Evolutionary conservation across 2,113 vertebrate species (phyloP).

Genomic region (Fregata magnificens): DNA sequence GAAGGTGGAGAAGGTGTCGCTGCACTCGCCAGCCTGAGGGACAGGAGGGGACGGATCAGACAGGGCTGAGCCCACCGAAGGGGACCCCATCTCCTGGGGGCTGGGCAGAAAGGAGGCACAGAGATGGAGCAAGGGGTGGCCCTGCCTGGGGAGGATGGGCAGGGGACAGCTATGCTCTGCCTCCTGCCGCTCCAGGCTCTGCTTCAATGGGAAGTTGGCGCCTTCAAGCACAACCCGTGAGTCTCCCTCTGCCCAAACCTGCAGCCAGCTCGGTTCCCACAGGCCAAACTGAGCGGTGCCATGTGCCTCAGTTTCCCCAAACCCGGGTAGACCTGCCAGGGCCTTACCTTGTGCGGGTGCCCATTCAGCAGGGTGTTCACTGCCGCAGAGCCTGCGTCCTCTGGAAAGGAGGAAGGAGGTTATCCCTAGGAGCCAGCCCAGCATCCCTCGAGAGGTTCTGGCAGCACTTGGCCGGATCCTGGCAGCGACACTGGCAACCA

Average conservation of each 20-base stretch:
- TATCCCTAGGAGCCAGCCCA: background rate
- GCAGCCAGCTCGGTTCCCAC: background rate
- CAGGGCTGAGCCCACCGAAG: background rate
- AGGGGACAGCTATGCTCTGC: rapidly evolving
- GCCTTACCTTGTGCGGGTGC: slow-evolving; percentile 67
- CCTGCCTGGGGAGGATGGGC: background rate
- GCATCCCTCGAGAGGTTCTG: rapidly evolving
- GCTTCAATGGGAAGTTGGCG: rapidly evolving
- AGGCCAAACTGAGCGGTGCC: background rate
- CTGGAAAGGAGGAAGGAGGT: slow-evolving; percentile 38
- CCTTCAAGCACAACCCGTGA: background rate
- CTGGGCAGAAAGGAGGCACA: background rate
- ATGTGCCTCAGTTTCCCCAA: background rate
- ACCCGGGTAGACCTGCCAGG: background rate
- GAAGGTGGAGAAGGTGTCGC: slow-evolving; percentile 82
- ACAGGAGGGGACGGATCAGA: background rate
- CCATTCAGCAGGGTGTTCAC: slow-evolving; percentile 73
- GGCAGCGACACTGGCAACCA: background rate
- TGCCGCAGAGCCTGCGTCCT: slow-evolving; percentile 42
- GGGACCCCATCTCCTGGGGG: background rate
- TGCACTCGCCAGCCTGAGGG: slow-evolving; percentile 77
- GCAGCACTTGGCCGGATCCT: background rate
- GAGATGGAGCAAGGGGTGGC: background rate
- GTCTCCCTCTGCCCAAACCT: background rate
- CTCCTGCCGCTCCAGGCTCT: background rate